Evolutionary conservation across 2,797 vertebrate genomes (phyloP), one percentile per base, ranked within the genome.

Genomic region (Luscinia megarhynchos): DNA sequence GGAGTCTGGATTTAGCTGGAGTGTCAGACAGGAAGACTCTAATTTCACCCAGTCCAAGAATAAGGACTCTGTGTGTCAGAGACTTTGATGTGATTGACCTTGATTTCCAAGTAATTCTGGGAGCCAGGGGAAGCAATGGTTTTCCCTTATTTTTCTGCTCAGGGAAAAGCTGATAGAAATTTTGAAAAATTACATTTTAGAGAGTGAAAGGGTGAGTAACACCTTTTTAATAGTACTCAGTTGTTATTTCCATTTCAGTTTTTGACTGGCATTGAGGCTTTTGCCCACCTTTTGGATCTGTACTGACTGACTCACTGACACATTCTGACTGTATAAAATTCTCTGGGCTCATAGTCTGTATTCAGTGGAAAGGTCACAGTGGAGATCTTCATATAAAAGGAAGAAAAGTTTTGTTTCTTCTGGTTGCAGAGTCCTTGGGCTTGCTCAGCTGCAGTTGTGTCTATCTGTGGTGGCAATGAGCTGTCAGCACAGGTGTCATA

Each of bases 401-500:
- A 55, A 54, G 53, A 64, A 69, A 75, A 59, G 30, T 61, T 78
- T 54, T 64, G 20, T 26, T 63, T 45, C 40, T 68, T 23, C 36
- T 48, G 51, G 17, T 43, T 67, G 12, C 20, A 17, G 83, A 84
- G 69, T 58, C 29, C n/a, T n/a, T n/a, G n/a, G 59, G n/a, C 8
- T 2, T 5, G 4, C 78, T 72, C 24, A 30, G 64, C 41, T 62
- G 27, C 68, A 45, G 45, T 23, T 82, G 6, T 61, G 7, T 63
- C 5, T 58, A 23, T 80, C 57, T 93, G 32, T 59, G 55, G 11
- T 36, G 58, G 58, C 0, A 3, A 40, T 3, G 14, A 48, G 84
- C 84, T 87, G 77, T 90, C 89, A 94, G 46, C 55, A 9, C 9
- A 64, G 72, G 66, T 89, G 89, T 87, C 93, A 64, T 72, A 76